These are phyloP conservation scores for Caracal caracal DNA, from an alignment of 2,113 vertebrate species.

Conservation along the genomic window DNA sequence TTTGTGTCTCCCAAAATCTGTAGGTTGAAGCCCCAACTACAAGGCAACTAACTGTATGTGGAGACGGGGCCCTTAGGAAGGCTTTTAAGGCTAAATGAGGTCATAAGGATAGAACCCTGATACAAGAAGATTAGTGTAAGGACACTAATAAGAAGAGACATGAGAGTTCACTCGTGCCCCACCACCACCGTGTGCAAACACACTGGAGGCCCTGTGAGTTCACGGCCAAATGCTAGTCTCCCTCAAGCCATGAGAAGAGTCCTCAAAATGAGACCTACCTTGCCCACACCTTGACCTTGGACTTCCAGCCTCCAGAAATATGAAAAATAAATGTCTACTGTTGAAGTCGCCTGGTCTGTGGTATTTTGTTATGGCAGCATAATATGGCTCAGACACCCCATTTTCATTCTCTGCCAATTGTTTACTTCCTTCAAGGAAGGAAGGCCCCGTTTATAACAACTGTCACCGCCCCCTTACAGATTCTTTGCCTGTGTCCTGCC, in stretches of 20 bases:
- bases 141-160: background rate
- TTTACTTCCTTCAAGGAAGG: background rate
- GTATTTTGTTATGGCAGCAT: background rate
- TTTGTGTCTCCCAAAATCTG: background rate
- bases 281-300: background rate
- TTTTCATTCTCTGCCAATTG: background rate
- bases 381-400: background rate
- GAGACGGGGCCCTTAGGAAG: background rate
- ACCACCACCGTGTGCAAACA: accelerated
- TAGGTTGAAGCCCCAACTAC: background rate
- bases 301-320: background rate
- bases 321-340: background rate
- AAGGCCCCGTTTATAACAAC: background rate
- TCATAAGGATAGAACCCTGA: background rate
- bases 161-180: accelerated
- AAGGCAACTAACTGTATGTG: background rate
- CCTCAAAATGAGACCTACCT: background rate
- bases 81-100: background rate
- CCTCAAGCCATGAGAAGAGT: background rate
- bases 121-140: background rate
- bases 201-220: background rate
- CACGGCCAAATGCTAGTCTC: background rate
- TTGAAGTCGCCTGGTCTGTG: background rate
- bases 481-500: background rate
- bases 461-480: background rate